These are phyloP conservation scores for Brachirus orientalis DNA, from an alignment of 2,113 vertebrate species.

Conservation along the genomic window DNA sequence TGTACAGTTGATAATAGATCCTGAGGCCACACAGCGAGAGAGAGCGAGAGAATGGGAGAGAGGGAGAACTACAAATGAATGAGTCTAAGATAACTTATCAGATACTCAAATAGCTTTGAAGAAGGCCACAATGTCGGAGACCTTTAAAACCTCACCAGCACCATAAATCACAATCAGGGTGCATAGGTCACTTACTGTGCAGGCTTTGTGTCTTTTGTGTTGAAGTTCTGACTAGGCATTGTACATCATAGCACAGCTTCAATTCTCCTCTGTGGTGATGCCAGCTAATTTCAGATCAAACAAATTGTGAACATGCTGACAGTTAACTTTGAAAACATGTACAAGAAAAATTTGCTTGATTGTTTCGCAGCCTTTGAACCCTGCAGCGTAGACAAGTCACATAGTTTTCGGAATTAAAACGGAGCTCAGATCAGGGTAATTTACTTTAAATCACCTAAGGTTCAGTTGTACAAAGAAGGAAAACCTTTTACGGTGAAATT, in stretches of 20 bases:
- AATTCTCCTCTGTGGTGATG: neutral
- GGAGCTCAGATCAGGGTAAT: constrained; percentile 32
- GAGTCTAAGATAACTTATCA: constrained; percentile 27
- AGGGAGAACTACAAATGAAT: neutral
- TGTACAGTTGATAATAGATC: constrained; percentile 53
- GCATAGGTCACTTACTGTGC: neutral
- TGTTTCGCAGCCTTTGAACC: constrained; percentile 22
- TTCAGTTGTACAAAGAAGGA: constrained; percentile 4
- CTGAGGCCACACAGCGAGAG: constrained; percentile 5
- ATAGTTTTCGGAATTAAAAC: constrained; percentile 65
- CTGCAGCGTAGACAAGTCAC: constrained; percentile 59
- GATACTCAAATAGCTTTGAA: constrained; percentile 20
- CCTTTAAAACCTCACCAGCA: constrained; percentile 9
- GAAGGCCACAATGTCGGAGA: constrained; percentile 9
- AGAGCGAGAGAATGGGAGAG: constrained; percentile 7
- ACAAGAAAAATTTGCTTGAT: constrained; percentile 5
- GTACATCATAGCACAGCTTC: neutral
- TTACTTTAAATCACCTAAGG: constrained; percentile 17
- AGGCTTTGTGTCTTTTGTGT: constrained; percentile 6
- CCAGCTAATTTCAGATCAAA: constrained; percentile 32
- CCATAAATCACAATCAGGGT: constrained; percentile 18
- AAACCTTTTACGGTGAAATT: constrained; percentile 4
- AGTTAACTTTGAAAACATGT: constrained; percentile 1
- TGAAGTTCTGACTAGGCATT: constrained; percentile 3
- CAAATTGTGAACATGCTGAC: constrained; percentile 17